Conservation (phyloP, 2,113 vertebrate genomes). For the Peromyscus californicus region DNA sequence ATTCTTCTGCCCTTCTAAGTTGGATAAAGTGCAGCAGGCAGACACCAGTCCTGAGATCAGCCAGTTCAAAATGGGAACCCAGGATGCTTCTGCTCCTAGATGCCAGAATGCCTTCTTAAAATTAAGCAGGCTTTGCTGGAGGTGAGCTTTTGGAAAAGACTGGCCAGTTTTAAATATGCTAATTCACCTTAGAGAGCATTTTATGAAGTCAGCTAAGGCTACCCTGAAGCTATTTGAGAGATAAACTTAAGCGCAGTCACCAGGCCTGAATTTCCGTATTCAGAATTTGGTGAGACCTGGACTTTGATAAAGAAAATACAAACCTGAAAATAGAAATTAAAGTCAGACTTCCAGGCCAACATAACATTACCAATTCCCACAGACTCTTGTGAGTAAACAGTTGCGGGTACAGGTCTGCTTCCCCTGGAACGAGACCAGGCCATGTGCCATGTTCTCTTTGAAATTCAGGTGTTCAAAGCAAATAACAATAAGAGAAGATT, state of each 20-base stretch:
- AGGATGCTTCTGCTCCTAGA: background rate
- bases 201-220: constrained; percentile 60
- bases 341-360: background rate
- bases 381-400: background rate
- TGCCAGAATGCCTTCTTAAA: constrained; percentile 46
- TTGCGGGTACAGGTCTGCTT: background rate
- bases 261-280: constrained; percentile 53
- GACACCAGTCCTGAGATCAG: constrained; percentile 38
- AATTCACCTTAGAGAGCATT: constrained; percentile 35
- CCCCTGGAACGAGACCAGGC: background rate
- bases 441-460: background rate
- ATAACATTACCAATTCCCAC: background rate
- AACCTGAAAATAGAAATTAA: constrained; percentile 50
- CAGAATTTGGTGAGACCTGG: constrained; percentile 27
- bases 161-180: constrained; percentile 56
- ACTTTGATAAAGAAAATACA: background rate
- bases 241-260: constrained; percentile 60
- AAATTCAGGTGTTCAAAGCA: constrained; percentile 10
- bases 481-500: background rate
- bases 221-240: constrained; percentile 63
- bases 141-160: background rate
- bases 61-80: constrained; percentile 35
- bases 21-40: constrained; percentile 40
- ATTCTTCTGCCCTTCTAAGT: constrained; percentile 70
- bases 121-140: constrained; percentile 30